A percentile compares a stretch with the other conserved stretches of the same genome.
Conservation (phyloP, 2,888 invertebrate species). For the Slavum lentiscoides region DNA sequence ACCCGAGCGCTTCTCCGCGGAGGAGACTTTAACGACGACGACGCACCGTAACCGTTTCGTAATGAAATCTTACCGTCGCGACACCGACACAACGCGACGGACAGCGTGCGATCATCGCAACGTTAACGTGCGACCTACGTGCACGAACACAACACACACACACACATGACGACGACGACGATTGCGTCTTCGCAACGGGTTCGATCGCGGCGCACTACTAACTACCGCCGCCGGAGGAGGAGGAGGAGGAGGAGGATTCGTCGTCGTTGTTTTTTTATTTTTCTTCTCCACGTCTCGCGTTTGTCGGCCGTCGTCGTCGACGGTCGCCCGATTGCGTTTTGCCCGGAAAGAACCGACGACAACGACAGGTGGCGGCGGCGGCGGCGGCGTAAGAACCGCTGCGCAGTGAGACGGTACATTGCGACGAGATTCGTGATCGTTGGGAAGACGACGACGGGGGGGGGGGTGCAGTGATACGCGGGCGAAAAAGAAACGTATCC, state of each 20-base stretch:
- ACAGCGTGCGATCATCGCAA: constrained; percentile 15
- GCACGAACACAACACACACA: neutral
- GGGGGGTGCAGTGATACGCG: neutral
- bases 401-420: neutral
- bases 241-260: too few relatives aligned
- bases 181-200: too few relatives aligned
- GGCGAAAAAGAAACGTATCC: constrained; percentile 15
- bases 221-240: too few relatives aligned
- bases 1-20: neutral
- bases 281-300: too few relatives aligned
- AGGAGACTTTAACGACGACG: constrained; percentile 40
- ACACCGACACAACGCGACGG: too few relatives aligned
- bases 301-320: too few relatives aligned
- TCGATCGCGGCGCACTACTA: too few relatives aligned
- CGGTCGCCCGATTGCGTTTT: neutral
- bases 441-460: neutral
- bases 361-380: neutral
- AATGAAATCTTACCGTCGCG: too few relatives aligned
- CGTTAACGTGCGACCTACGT: neutral
- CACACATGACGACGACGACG: neutral
- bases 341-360: too few relatives aligned
- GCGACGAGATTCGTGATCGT: neutral
- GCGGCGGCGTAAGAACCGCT: neutral
- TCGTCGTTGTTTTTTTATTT: too few relatives aligned
- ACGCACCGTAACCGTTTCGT: neutral